Base-by-base conservation (phyloP, 2,888 invertebrate genomes). In the Apodemia duryi region DNA sequence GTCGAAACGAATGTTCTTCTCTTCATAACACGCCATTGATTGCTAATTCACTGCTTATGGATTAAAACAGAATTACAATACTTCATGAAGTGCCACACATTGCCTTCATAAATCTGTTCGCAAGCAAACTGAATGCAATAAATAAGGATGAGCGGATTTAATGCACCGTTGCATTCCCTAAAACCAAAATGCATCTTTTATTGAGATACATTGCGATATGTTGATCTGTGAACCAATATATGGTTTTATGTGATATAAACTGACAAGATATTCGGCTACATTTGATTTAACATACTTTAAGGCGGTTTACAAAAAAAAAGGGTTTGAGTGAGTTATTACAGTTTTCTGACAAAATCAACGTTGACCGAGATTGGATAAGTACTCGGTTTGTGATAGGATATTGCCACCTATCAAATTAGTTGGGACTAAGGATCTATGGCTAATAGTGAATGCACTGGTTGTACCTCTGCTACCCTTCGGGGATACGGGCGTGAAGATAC, bases 81-180 rank as follows among this genome's bases (percentile, higher is more conserved):
- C 46, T 46, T 46, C 46, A 46, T 54, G 52, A 54, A 29, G 1
- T 54, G 21, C 4, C 52, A 28, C 52, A 54, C 62, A 63, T 43
- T 35, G 35, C 10, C 46, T 46, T 46, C 52, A 60, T 61, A 65
- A 64, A 69, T 70, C 67, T 65, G 49, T 29, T 28, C 52, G 52
- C 70, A 69, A 68, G 52, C 52, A 54, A 70, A 46, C 69, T 67
- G 63, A 69, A 70, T 69, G 64, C 67, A 52, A 70, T 70, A 70
- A 70, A 70, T 70, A 70, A 70, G 65, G 69, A 65, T 70, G 65
- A 67, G 61, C 62, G 66, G 63, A 57, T 54, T 66, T 69, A 66
- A 69, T 67, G 69, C 67, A 67, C 66, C 65, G 65, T 65, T 54
- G 52, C 52, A 54, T 54, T 54, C 28, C 28, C 52, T 54, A 54